These are phyloP conservation scores for Stenotaenia linearis DNA, from an alignment of 2,888 invertebrate species.

Conservation along the genomic window DNA sequence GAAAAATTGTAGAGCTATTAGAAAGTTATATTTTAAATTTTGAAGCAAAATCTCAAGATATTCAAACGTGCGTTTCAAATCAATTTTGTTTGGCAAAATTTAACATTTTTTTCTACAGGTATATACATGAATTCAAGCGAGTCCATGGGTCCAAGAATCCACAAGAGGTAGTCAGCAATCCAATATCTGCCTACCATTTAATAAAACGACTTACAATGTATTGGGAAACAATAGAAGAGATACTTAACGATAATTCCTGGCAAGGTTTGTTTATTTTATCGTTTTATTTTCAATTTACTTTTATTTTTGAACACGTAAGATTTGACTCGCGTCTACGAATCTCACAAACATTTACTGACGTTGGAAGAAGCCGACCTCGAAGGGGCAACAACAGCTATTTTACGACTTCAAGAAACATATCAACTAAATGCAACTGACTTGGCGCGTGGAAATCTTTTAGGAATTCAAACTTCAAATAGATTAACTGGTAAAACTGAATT, in stretches of 20 bases:
- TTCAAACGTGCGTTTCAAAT: too few relatives aligned
- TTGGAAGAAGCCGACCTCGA: constrained; percentile 41
- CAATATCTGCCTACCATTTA: constrained; percentile 44
- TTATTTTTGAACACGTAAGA: background rate
- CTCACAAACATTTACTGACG: constrained; percentile 38
- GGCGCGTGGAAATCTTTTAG: constrained; percentile 38
- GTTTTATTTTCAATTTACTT: background rate
- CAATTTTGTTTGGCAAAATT: too few relatives aligned
- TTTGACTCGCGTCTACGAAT: background rate
- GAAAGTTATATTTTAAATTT: background rate
- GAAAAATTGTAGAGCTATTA: background rate
- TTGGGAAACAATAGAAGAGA: constrained; percentile 38
- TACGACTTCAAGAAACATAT: constrained; percentile 43
- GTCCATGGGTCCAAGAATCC: constrained; percentile 33
- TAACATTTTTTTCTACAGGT: too few relatives aligned
- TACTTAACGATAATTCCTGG: background rate
- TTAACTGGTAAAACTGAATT: constrained; percentile 8
- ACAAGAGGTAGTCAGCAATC: constrained; percentile 41
- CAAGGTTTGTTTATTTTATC: background rate
- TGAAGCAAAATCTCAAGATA: too few relatives aligned
- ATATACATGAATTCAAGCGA: constrained; percentile 31
- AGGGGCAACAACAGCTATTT: constrained; percentile 43
- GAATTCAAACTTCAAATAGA: constrained; percentile 38
- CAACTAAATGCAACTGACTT: constrained; percentile 41
- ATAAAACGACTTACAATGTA: constrained; percentile 43